phyloP scores from a whole-genome alignment of 1,140 invertebrate species.

The Coptotermes formosanus region DNA sequence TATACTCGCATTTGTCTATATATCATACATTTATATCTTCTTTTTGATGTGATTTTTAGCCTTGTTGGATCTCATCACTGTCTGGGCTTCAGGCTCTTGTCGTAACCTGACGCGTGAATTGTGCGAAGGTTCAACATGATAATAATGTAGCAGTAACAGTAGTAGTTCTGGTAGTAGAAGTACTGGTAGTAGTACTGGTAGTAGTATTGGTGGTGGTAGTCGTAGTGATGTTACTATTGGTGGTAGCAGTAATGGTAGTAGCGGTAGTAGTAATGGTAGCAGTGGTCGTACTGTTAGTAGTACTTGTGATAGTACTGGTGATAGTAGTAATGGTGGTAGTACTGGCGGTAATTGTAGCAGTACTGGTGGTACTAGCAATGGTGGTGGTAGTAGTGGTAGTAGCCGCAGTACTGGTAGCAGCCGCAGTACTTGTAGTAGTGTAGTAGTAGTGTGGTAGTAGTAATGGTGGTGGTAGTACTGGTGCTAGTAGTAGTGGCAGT shows the following conservation, averaged over 20 bases:
- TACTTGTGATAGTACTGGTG: background rate
- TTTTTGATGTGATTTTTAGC: too few relatives aligned
- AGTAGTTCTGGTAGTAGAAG: background rate
- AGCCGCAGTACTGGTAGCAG: background rate
- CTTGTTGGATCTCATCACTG: too few relatives aligned
- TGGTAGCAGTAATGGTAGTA: background rate
- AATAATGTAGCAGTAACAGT: background rate
- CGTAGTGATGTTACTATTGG: background rate
- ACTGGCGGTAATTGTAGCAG: background rate
- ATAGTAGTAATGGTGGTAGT: background rate
- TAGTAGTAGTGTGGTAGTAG: background rate
- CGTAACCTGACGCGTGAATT: too few relatives aligned
- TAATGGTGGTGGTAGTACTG: background rate
- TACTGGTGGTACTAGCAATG: background rate
- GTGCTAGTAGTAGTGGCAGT: background rate
- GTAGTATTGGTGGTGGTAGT: background rate
- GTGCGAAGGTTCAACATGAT: too few relatives aligned
- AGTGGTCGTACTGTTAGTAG: background rate
- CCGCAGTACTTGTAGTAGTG: background rate
- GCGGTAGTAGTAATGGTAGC: background rate
- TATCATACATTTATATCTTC: too few relatives aligned
- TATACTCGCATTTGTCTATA: too few relatives aligned
- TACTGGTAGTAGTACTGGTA: background rate
- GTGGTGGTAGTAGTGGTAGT: constrained; percentile 9
- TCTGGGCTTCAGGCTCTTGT: too few relatives aligned